A percentile compares a stretch with the other conserved stretches of the same genome.
phyloP scores from a whole-genome alignment of 2,113 vertebrate genomes.

The Brachyhypopomus occidentalis region DNA sequence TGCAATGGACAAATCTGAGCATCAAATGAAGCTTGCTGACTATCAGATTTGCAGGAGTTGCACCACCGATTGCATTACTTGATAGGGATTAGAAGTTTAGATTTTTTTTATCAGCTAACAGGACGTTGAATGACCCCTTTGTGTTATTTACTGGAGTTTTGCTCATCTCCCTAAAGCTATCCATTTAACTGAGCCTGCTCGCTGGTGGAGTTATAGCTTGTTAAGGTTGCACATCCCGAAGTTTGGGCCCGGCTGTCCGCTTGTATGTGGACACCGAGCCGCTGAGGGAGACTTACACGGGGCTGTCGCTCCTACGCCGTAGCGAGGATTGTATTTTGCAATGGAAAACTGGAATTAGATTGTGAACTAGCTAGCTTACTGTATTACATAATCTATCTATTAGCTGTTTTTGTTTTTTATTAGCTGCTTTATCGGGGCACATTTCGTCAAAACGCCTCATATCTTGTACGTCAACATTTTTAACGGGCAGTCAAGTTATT shows the following conservation, averaged over 20 bases:
- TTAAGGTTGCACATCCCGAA: too few relatives aligned
- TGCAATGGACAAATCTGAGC: background rate
- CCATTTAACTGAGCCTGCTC: too few relatives aligned
- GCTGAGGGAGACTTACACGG: background rate
- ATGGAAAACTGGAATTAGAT: background rate
- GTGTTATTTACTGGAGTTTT: background rate
- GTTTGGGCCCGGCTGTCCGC: background rate
- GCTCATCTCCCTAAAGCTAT: background rate
- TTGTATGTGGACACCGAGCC: background rate
- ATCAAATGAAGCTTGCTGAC: constrained; percentile 10
- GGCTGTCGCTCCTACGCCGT: background rate
- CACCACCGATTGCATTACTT: constrained; percentile 10
- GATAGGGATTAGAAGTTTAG: background rate
- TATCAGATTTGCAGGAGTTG: background rate
- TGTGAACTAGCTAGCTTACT: background rate
- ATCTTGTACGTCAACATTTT: background rate
- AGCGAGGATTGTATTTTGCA: background rate
- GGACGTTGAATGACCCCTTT: background rate
- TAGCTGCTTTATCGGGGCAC: too few relatives aligned
- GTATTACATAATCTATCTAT: too few relatives aligned
- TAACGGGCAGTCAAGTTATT: background rate
- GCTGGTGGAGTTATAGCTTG: too few relatives aligned
- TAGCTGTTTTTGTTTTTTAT: background rate
- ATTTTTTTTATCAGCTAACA: background rate
- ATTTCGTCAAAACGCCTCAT: background rate